Evolutionary conservation across 2,113 vertebrate species (phyloP).

Genomic region (Sinocyclocheilus grahami): DNA sequence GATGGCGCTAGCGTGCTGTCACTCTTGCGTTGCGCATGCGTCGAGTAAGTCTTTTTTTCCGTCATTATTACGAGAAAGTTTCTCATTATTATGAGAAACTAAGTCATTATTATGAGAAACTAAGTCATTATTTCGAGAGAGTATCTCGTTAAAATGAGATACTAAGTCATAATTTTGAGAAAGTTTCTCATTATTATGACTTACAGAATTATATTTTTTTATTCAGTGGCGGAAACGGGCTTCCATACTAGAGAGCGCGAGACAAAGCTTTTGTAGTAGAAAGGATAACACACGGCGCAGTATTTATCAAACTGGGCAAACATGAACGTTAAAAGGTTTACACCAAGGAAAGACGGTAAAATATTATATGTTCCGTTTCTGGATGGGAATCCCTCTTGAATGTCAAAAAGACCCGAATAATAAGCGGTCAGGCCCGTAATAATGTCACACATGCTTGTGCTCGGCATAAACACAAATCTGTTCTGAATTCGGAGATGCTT

Average conservation of each 20-base stretch:
- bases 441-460: constrained; percentile 76
- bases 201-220: too few species aligned
- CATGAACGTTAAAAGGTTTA: constrained; percentile 66
- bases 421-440: constrained; percentile 72
- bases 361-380: constrained; percentile 74
- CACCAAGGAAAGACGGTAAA: constrained; percentile 72
- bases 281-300: constrained; percentile 72
- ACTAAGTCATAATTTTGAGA: too few species aligned
- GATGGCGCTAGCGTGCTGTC: too few species aligned
- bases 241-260: constrained; percentile 30
- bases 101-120: too few species aligned
- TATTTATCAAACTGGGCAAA: constrained; percentile 77
- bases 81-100: too few species aligned
- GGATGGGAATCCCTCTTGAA: constrained; percentile 74
- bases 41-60: too few species aligned
- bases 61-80: too few species aligned
- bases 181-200: too few species aligned
- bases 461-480: constrained; percentile 77
- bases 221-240: too few species aligned
- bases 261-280: constrained; percentile 71
- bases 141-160: too few species aligned
- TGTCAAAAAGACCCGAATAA: constrained; percentile 75
- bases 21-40: too few species aligned
- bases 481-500: constrained; percentile 69
- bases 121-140: too few species aligned